phyloP scores from a whole-genome alignment of 2,113 vertebrate genomes.

The Chloropsis cyanopogon region DNA sequence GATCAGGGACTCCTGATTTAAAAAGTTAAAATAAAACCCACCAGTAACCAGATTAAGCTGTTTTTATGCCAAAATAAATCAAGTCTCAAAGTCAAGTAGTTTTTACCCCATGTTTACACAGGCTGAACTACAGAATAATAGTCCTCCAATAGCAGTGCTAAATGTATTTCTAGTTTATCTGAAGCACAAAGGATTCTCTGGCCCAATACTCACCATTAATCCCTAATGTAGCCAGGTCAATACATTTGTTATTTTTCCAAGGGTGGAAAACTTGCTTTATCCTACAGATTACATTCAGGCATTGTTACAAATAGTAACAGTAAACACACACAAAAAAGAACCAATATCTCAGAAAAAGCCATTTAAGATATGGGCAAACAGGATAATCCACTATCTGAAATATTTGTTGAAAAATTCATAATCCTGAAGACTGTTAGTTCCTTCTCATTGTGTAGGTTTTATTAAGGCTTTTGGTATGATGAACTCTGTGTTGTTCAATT shows the following conservation, averaged over 20 bases:
- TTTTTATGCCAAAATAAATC: not conserved
- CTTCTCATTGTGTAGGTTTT: not conserved
- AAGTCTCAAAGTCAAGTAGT: not conserved
- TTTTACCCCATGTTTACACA: not conserved
- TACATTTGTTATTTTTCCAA: not conserved
- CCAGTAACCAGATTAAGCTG: not conserved
- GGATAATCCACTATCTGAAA: not conserved
- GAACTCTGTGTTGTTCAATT: not conserved
- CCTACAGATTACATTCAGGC: not conserved
- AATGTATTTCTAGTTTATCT: not conserved
- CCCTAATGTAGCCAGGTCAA: not conserved
- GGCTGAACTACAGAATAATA: not conserved
- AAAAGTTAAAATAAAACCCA: not conserved
- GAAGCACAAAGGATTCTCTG: not conserved
- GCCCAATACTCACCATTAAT: not conserved
- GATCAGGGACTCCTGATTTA: not conserved
- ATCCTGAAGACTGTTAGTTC: not conserved
- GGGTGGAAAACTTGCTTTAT: slow-evolving; percentile 12
- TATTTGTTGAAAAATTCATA: not conserved
- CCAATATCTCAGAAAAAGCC: not conserved
- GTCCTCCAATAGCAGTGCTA: not conserved
- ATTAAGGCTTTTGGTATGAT: not conserved
- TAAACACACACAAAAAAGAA: not conserved
- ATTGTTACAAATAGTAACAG: not conserved
- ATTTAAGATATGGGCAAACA: not conserved